Evolutionary conservation across 1,140 invertebrate species (phyloP).

Genomic region (Rhopalosiphum maidis): DNA sequence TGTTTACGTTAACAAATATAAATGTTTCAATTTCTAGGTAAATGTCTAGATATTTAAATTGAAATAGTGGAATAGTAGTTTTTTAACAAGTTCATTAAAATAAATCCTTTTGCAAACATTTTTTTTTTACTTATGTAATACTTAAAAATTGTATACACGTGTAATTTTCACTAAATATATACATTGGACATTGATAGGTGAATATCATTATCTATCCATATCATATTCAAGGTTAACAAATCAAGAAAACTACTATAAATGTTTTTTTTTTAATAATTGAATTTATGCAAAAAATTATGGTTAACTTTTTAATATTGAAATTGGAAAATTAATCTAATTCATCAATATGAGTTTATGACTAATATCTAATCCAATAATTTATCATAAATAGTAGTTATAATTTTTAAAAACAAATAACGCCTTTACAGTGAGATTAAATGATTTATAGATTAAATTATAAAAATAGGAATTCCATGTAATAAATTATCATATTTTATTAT

Average conservation of each 20-base stretch:
- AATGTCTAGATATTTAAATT: not conserved
- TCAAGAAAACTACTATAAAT: not conserved
- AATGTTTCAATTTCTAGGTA: not conserved
- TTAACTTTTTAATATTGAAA: not conserved
- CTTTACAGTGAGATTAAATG: not conserved
- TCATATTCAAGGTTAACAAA: not conserved
- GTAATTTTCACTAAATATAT: not conserved
- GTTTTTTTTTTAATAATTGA: not conserved
- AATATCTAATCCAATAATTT: not conserved
- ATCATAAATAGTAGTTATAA: not conserved
- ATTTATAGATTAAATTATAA: not conserved
- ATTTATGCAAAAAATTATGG: not conserved
- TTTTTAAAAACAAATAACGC: not conserved
- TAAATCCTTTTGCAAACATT: not conserved
- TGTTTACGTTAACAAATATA: not conserved
- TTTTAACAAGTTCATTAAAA: not conserved
- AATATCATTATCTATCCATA: not conserved
- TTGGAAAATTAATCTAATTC: not conserved
- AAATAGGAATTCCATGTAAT: no score
- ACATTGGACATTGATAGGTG: not conserved
- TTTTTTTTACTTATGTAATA: not conserved
- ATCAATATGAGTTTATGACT: not conserved
- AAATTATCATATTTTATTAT: not conserved
- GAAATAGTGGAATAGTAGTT: not conserved
- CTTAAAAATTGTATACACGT: not conserved